A percentile compares a stretch with the other conserved stretches of the same genome.
Conservation (phyloP, 2,113 vertebrate species). For the Mobula birostris region DNA sequence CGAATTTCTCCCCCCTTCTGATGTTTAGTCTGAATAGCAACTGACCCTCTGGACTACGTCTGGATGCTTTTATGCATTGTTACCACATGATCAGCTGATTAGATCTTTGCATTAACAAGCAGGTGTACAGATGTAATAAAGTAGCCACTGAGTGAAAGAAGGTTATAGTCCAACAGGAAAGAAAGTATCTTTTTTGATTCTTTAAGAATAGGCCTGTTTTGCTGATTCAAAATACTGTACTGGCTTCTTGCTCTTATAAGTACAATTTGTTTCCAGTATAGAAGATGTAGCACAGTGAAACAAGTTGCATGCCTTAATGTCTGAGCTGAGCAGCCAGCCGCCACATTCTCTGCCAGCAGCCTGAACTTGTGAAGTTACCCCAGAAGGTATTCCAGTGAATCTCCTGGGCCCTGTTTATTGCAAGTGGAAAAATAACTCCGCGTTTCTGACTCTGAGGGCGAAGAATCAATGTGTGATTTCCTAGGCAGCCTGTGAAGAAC, state of each 20-base stretch:
- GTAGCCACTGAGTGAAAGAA: background rate
- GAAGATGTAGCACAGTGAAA: background rate
- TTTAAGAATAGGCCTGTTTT: background rate
- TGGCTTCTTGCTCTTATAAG: background rate
- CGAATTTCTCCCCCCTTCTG: too few relatives aligned
- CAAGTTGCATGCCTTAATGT: background rate
- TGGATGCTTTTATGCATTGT: too few relatives aligned
- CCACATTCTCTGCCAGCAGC: background rate
- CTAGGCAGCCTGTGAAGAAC: background rate
- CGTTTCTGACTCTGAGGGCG: background rate
- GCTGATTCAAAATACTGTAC: background rate
- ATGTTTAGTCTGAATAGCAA: too few relatives aligned
- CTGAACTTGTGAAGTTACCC: conserved; percentile 4
- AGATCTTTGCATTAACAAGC: too few relatives aligned
- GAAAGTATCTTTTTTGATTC: background rate
- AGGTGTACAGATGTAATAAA: too few relatives aligned
- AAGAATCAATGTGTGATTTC: background rate
- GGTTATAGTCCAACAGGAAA: background rate
- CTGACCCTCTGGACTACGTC: too few relatives aligned
- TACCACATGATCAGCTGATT: too few relatives aligned
- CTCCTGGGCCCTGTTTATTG: background rate
- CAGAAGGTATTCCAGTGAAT: background rate
- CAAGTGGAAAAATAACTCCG: background rate
- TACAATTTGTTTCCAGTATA: background rate
- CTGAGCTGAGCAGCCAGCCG: background rate